phyloP scores from a whole-genome alignment of 1,140 invertebrate species.

The Aphaenogaster ashmeadi region DNA sequence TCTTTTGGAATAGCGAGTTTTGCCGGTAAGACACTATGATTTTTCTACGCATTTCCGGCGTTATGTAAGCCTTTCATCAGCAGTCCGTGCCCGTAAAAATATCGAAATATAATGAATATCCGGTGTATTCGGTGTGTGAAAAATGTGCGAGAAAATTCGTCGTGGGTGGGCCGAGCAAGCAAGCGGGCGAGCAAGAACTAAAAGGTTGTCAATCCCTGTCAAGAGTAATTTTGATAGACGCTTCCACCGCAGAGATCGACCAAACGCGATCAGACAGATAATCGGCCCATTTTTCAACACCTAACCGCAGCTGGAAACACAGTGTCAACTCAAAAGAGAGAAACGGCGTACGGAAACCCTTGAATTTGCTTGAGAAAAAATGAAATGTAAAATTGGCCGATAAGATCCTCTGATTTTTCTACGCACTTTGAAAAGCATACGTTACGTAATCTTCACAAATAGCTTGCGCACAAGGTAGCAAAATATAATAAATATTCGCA shows the following conservation, averaged over 20 bases:
- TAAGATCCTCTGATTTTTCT: not conserved
- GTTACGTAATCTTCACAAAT: not conserved
- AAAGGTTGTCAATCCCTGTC: constrained; percentile 66
- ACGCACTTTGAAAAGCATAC: not conserved
- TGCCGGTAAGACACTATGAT: not conserved
- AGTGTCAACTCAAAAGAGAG: not conserved
- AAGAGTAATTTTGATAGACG: constrained; percentile 47
- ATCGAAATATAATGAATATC: constrained; percentile 28
- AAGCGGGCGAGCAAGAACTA: constrained; percentile 22
- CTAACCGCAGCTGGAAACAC: not conserved
- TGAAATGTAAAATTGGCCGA: not conserved
- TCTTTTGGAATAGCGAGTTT: not conserved
- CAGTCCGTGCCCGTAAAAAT: constrained; percentile 30
- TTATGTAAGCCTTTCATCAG: constrained; percentile 25
- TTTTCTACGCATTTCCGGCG: not conserved
- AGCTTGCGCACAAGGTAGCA: not conserved
- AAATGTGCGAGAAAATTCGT: constrained; percentile 16
- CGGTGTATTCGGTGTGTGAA: constrained; percentile 15
- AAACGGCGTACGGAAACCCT: not conserved
- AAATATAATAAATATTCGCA: not conserved
- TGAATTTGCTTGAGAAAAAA: not conserved
- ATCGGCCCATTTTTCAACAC: constrained; percentile 12
- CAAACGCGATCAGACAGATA: constrained; percentile 4
- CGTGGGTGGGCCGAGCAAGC: constrained; percentile 39
- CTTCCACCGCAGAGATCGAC: not conserved